phyloP scores from a whole-genome alignment of 2,888 invertebrate species.

The Habrosyne pyritoides region DNA sequence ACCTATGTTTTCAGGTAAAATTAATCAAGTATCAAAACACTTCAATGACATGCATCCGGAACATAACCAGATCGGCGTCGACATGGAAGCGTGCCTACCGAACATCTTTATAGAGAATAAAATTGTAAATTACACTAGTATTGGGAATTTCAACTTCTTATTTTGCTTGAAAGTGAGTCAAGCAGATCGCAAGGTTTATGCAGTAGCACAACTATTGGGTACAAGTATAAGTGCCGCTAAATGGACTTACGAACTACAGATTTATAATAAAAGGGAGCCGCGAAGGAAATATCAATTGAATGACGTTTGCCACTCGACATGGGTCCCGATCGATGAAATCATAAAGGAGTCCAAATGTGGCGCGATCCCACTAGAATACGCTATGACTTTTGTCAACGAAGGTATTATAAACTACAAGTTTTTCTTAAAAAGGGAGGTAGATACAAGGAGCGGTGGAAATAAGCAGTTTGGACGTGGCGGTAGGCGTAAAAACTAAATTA shows the following conservation, averaged over 20 bases:
- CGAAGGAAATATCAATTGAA: slow-evolving; percentile 51
- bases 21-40: slow-evolving; percentile 52
- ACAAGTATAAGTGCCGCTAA: slow-evolving; percentile 55
- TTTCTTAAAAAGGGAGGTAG: slow-evolving; percentile 35
- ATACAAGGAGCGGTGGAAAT: slow-evolving; percentile 9
- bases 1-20: slow-evolving; percentile 50
- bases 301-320: slow-evolving; percentile 47
- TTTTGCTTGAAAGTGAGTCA: slow-evolving; percentile 50
- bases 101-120: slow-evolving; percentile 36
- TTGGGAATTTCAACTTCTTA: slow-evolving; percentile 55
- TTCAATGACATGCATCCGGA: slow-evolving; percentile 51
- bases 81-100: slow-evolving; percentile 50
- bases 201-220: slow-evolving; percentile 58
- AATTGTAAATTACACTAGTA: slow-evolving; percentile 41
- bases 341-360: slow-evolving; percentile 45
- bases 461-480: slow-evolving; percentile 12
- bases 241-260: slow-evolving; percentile 66
- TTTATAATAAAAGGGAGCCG: slow-evolving; percentile 61
- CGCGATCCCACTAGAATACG: slow-evolving; percentile 41
- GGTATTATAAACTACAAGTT: slow-evolving; percentile 44
- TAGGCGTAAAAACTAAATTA: slow-evolving; percentile 10
- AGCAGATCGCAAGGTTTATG: slow-evolving; percentile 41
- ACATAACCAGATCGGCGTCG: slow-evolving; percentile 43
- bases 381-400: slow-evolving; percentile 32
- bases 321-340: slow-evolving; percentile 38